Evolutionary conservation across 2,888 invertebrate species (phyloP).

Genomic region (Scaptomyza tumidula): DNA sequence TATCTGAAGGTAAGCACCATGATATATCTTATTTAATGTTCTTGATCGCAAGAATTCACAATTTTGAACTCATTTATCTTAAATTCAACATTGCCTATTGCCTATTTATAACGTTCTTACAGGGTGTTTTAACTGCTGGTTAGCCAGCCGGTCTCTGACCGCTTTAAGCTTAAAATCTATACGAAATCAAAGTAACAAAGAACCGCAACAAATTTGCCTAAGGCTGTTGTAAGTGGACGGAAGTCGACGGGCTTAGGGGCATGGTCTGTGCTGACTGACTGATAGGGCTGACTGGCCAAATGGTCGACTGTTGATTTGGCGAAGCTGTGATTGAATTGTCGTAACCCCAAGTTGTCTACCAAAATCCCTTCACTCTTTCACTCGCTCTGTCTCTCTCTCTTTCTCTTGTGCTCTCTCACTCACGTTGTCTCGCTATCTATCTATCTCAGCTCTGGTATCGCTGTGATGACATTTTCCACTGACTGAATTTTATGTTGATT

Average conservation of each 20-base stretch:
- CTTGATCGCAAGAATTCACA: too few species aligned
- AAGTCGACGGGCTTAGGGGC: background rate
- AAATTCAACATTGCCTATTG: too few species aligned
- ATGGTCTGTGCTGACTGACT: constrained; percentile 24
- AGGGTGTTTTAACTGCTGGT: constrained; percentile 18
- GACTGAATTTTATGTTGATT: constrained; percentile 80
- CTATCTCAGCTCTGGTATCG: constrained; percentile 46
- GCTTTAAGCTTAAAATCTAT: constrained; percentile 71
- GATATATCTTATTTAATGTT: too few species aligned
- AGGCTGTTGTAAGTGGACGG: constrained; percentile 47
- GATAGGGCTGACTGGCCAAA: constrained; percentile 51
- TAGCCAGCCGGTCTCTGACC: constrained; percentile 21
- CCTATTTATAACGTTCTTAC: background rate
- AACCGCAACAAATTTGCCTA: constrained; percentile 77
- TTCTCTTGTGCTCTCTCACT: constrained; percentile 29
- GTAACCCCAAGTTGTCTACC: constrained; percentile 58
- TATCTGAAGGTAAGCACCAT: too few species aligned
- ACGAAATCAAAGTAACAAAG: constrained; percentile 74
- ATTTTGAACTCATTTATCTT: too few species aligned
- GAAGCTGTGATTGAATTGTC: constrained; percentile 75
- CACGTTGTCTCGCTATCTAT: constrained; percentile 27
- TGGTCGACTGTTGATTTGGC: constrained; percentile 71
- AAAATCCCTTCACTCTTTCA: constrained; percentile 7
- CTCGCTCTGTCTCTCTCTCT: background rate
- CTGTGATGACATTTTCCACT: constrained; percentile 77